These are phyloP conservation scores for Aphelenchoides fujianensis DNA, from an alignment of 1,140 invertebrate genomes.

Conservation along the genomic window DNA sequence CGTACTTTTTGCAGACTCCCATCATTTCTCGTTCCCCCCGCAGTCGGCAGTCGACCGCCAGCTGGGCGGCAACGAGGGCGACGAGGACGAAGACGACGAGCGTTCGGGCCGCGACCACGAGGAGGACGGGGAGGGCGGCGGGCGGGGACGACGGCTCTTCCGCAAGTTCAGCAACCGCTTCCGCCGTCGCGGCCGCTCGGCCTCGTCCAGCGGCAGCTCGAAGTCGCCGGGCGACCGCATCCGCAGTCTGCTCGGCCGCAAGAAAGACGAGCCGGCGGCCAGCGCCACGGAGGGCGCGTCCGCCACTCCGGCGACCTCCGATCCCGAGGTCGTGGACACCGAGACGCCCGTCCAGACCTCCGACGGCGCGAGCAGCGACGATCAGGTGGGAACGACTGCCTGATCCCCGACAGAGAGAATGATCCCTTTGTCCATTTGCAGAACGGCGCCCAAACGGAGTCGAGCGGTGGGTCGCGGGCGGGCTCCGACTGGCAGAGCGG, in stretches of 20 bases:
- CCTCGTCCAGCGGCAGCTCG: neutral
- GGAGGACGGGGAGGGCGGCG: neutral
- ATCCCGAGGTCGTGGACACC: neutral
- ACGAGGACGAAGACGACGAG: no score
- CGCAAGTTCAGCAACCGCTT: neutral
- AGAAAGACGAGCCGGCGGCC: neutral
- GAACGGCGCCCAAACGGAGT: no score
- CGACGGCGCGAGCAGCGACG: constrained; percentile 4
- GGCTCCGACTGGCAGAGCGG: constrained; percentile 23
- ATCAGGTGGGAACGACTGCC: no score
- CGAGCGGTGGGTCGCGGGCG: neutral
- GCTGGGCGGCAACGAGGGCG: no score
- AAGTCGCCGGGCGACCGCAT: neutral
- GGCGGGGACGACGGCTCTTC: neutral
- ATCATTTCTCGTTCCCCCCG: no score
- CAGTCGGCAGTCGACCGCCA: no score
- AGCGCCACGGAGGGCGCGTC: neutral
- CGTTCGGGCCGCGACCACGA: neutral
- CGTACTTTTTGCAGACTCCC: no score
- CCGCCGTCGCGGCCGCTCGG: neutral
- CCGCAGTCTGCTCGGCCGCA: neutral
- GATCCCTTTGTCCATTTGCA: no score
- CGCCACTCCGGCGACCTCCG: neutral
- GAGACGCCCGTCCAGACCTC: constrained; percentile 26
- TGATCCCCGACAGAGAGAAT: no score